These are phyloP conservation scores for Remorina albescens DNA, from an alignment of 2,797 vertebrate species.

Conservation along the genomic window DNA sequence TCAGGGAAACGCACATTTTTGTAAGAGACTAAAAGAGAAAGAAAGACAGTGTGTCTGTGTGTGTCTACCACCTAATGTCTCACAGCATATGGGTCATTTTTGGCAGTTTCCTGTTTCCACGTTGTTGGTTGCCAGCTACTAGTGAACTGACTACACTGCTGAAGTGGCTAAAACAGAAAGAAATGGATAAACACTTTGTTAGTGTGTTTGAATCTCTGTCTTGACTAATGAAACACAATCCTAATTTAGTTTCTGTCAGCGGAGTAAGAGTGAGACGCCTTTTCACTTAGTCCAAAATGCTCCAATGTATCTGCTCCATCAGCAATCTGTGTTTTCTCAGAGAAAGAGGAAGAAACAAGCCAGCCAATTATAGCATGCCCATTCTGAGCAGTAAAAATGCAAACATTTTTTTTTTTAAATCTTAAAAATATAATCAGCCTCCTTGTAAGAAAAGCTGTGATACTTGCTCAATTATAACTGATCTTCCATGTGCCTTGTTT, in stretches of 20 bases:
- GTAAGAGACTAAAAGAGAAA: neutral
- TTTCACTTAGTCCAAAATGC: neutral
- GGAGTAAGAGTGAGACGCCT: neutral
- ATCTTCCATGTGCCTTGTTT: slow-evolving; percentile 24
- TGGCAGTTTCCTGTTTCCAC: slow-evolving; percentile 30
- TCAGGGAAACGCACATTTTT: slow-evolving; percentile 4
- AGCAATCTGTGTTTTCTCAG: neutral
- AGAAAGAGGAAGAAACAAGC: neutral
- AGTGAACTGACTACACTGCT: neutral
- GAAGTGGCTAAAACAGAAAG: neutral
- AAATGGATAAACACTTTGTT: neutral
- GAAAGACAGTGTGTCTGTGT: neutral
- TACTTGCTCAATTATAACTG: neutral
- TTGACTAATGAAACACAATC: slow-evolving; percentile 9
- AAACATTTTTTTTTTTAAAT: neutral
- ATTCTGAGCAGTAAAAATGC: neutral
- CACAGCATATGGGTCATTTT: neutral
- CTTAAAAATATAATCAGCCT: neutral
- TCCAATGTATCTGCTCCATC: neutral
- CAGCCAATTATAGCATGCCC: neutral
- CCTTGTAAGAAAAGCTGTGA: neutral
- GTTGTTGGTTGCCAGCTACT: neutral
- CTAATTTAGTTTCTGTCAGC: neutral
- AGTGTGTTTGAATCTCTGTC: neutral
- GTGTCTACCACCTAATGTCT: neutral